phyloP scores from a whole-genome alignment of 2,888 invertebrate species.

The Drosophila cracens region DNA sequence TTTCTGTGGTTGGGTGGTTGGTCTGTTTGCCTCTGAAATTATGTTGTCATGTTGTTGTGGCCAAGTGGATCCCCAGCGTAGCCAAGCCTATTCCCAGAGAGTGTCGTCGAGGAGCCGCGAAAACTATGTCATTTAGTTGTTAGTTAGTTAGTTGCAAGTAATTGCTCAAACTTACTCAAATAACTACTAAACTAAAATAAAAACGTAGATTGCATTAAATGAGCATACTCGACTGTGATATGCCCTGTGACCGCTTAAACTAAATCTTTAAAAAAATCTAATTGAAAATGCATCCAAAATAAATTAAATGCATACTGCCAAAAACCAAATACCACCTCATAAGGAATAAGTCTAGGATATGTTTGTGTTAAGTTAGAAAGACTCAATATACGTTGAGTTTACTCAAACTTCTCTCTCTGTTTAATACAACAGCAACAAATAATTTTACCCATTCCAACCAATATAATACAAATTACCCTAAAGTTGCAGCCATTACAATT shows the following conservation, averaged over 20 bases:
- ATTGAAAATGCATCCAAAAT: not conserved
- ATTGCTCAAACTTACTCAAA: slow-evolving; percentile 38
- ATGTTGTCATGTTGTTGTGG: slow-evolving; percentile 67
- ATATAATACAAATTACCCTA: slow-evolving; percentile 9
- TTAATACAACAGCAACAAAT: not conserved
- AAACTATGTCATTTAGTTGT: slow-evolving; percentile 67
- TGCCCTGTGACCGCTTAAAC: not conserved
- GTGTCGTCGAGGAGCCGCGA: slow-evolving; percentile 25
- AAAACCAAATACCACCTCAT: not conserved
- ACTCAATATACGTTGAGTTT: not conserved
- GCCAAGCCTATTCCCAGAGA: slow-evolving; percentile 76
- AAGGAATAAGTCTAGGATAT: not conserved
- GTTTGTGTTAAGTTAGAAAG: not conserved
- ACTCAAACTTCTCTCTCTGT: not conserved
- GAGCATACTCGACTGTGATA: not conserved
- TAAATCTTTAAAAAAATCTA: no score
- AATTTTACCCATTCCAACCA: not conserved
- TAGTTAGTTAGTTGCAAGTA: slow-evolving; percentile 51
- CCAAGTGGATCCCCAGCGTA: slow-evolving; percentile 10
- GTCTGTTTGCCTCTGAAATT: slow-evolving; percentile 46
- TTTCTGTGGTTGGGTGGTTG: slow-evolving; percentile 4
- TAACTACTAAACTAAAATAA: slow-evolving; percentile 7
- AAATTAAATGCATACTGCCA: not conserved
- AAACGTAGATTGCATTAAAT: not conserved
- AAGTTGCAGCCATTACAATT: slow-evolving; percentile 49